These are phyloP conservation scores for Eulemur albifrons DNA, from an alignment of 2,797 vertebrate genomes.

Conservation along the genomic window DNA sequence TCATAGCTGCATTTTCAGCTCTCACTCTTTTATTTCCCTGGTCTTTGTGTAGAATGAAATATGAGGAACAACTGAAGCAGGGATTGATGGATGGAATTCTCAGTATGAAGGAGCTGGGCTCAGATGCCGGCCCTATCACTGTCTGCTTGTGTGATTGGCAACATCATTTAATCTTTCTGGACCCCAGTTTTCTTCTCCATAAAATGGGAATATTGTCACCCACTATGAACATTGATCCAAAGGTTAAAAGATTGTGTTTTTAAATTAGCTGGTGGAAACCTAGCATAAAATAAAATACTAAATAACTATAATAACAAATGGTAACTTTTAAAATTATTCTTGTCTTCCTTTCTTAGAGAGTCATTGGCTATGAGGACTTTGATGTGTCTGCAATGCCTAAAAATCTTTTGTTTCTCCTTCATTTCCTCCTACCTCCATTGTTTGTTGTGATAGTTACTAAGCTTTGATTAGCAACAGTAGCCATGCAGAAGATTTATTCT, in stretches of 20 bases:
- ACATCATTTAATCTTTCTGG: background rate
- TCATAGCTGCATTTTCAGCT: background rate
- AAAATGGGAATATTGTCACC: background rate
- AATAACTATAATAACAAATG: background rate
- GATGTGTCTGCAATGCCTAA: background rate
- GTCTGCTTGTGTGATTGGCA: background rate
- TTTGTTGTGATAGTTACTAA: background rate
- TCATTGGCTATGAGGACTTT: background rate
- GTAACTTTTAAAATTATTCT: background rate
- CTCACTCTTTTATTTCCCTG: background rate
- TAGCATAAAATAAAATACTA: background rate
- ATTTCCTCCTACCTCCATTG: background rate
- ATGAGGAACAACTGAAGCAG: background rate
- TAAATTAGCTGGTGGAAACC: background rate
- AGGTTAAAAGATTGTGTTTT: background rate
- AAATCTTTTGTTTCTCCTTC: background rate
- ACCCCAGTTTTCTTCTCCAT: background rate
- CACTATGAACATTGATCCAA: background rate
- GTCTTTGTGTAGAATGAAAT: background rate
- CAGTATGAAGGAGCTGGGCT: background rate
- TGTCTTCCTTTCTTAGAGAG: background rate
- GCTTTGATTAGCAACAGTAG: background rate
- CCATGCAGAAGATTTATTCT: background rate
- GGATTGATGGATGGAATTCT: background rate
- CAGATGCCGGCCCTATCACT: background rate